Percentiles rank a stretch among this genome's conserved stretches.
phyloP scores from a whole-genome alignment of 2,888 invertebrate species.

The Apamea crenata region DNA sequence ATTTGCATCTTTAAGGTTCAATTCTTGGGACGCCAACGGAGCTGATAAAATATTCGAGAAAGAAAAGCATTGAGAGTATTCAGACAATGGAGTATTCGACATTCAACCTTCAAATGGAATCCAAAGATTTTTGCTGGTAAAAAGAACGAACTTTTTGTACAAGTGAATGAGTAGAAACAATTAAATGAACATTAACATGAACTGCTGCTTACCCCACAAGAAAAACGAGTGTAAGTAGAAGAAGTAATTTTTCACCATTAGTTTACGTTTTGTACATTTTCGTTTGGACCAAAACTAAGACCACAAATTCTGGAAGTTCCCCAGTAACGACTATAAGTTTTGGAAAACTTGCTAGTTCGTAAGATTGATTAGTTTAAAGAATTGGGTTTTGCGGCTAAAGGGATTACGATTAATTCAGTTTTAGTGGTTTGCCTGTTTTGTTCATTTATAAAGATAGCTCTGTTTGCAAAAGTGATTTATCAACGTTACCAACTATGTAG shows the following conservation, averaged over 20 bases:
- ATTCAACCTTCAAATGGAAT: conserved; percentile 5
- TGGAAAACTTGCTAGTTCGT: conserved; percentile 40
- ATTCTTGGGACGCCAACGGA: neutral
- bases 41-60: conserved; percentile 22
- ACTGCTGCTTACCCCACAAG: neutral
- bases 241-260: conserved; percentile 50
- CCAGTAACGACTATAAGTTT: conserved; percentile 60
- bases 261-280: conserved; percentile 48
- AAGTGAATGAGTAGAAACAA: conserved; percentile 7
- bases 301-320: conserved; percentile 60
- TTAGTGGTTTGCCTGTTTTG: conserved; percentile 4
- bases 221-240: conserved; percentile 23
- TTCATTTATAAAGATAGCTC: conserved; percentile 3
- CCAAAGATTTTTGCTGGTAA: neutral
- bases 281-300: conserved; percentile 46
- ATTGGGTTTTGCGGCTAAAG: conserved; percentile 34
- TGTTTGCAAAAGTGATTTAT: neutral
- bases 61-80: conserved; percentile 20
- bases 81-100: conserved; percentile 20
- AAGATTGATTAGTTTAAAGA: conserved; percentile 65
- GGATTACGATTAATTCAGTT: conserved; percentile 43
- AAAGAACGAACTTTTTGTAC: neutral
- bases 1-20: conserved; percentile 5
- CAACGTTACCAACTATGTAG: neutral
- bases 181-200: conserved; percentile 8